These are phyloP conservation scores for Panopea generosa DNA, from an alignment of 2,888 invertebrate genomes.

Conservation along the genomic window DNA sequence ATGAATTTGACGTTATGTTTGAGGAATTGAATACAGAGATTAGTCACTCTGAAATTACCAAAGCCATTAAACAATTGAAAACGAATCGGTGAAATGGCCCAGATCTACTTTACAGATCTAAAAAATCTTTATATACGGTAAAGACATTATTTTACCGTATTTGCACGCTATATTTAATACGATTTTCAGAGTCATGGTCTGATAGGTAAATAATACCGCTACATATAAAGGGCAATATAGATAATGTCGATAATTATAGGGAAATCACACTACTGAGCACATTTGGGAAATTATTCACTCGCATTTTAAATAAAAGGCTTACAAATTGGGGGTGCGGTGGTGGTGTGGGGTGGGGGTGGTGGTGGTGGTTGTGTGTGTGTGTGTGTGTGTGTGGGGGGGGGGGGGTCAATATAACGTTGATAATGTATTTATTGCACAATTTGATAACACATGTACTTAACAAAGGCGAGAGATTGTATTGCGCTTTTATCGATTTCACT, in stretches of 20 bases:
- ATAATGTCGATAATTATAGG: constrained; percentile 33
- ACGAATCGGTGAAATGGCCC: neutral
- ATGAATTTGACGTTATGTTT: no score
- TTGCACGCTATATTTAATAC: constrained; percentile 23
- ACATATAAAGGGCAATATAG: constrained; percentile 27
- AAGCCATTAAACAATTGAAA: no score
- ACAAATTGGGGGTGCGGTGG: constrained; percentile 7
- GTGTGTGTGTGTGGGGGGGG: no score
- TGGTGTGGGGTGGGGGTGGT: constrained; percentile 11
- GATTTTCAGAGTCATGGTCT: constrained; percentile 26
- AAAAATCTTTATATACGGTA: constrained; percentile 28
- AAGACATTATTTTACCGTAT: constrained; percentile 8
- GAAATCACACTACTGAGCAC: constrained; percentile 28
- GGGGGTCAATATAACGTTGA: constrained; percentile 30
- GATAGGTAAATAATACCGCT: constrained; percentile 24
- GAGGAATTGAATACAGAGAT: no score
- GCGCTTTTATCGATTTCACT: constrained; percentile 5
- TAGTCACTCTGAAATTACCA: no score
- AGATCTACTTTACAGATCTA: constrained; percentile 9
- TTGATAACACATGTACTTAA: constrained; percentile 1
- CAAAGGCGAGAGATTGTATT: neutral
- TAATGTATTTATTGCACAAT: constrained; percentile 3
- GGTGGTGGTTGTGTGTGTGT: no score
- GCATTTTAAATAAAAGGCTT: constrained; percentile 25
- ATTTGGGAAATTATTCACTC: constrained; percentile 34